Percentiles rank a stretch among this genome's conserved stretches.
These are phyloP conservation scores for Gallinago paraguaiae DNA, from an alignment of 2,113 vertebrate species.

Conservation along the genomic window DNA sequence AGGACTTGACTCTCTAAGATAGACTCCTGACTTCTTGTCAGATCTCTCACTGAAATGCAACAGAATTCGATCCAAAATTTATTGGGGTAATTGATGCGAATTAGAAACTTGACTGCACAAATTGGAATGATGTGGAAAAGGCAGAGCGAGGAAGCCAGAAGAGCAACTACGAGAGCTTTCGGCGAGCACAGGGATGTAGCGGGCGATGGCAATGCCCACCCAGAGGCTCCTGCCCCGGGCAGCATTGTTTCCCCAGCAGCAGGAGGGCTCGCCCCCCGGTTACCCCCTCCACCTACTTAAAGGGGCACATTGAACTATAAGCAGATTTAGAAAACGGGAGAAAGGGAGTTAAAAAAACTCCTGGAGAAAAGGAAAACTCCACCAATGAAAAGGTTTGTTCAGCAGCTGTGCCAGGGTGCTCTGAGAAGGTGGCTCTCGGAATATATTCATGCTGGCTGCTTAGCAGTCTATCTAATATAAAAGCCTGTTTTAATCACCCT, in stretches of 20 bases:
- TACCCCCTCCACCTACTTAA: neutral
- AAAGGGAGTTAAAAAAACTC: neutral
- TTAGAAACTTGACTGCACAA: neutral
- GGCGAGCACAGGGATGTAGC: neutral
- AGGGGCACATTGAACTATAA: neutral
- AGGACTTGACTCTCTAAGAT: neutral
- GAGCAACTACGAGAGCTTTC: neutral
- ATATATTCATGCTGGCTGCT: neutral
- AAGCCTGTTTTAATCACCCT: neutral
- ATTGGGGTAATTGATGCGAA: conserved; percentile 2
- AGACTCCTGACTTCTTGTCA: neutral
- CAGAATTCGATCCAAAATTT: neutral
- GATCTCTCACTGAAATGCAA: neutral
- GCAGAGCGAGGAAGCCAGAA: neutral
- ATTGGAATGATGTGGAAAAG: neutral
- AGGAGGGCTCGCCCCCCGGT: neutral
- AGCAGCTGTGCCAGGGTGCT: conserved; percentile 7
- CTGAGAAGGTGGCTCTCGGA: neutral
- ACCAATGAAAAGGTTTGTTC: neutral
- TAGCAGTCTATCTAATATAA: neutral
- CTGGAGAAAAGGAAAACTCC: neutral
- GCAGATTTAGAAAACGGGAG: neutral
- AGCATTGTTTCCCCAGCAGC: neutral
- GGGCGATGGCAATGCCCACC: neutral
- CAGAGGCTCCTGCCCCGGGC: neutral